These are phyloP conservation scores for Clarias batrachus DNA, from an alignment of 2,113 vertebrate species.

Conservation along the genomic window DNA sequence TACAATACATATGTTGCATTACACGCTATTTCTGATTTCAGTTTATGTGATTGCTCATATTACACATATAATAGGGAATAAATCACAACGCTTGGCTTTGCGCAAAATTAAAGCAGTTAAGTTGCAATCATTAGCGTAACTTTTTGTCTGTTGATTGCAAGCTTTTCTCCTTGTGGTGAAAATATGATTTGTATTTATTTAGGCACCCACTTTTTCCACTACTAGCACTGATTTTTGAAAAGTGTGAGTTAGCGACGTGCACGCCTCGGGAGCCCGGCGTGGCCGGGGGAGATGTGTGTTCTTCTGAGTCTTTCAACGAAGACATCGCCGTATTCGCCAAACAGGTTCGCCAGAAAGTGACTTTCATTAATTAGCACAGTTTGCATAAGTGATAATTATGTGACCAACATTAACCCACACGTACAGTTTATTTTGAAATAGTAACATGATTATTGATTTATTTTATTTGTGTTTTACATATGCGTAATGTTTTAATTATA, in stretches of 20 bases:
- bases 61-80: neutral
- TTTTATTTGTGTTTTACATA: slow-evolving; percentile 18
- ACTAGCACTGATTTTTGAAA: slow-evolving; percentile 99
- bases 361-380: neutral
- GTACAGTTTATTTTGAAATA: neutral
- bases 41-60: neutral
- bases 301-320: slow-evolving; percentile 99
- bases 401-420: neutral
- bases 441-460: neutral
- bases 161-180: slow-evolving; percentile 18
- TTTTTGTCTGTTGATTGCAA: too few relatives aligned
- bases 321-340: slow-evolving; percentile 99
- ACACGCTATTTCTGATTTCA: neutral
- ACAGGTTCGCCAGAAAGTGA: slow-evolving; percentile 80
- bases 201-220: slow-evolving; percentile 99
- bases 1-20: neutral
- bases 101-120: neutral
- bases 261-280: slow-evolving; percentile 98
- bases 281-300: slow-evolving; percentile 98
- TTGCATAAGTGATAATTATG: neutral
- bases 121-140: neutral
- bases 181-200: slow-evolving; percentile 82
- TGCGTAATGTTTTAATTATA: slow-evolving; percentile 72
- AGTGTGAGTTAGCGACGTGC: slow-evolving; percentile 99
- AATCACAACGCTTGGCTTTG: neutral